Evolutionary conservation across 1,140 invertebrate species (phyloP).

Genomic region (Babylonia areolata): DNA sequence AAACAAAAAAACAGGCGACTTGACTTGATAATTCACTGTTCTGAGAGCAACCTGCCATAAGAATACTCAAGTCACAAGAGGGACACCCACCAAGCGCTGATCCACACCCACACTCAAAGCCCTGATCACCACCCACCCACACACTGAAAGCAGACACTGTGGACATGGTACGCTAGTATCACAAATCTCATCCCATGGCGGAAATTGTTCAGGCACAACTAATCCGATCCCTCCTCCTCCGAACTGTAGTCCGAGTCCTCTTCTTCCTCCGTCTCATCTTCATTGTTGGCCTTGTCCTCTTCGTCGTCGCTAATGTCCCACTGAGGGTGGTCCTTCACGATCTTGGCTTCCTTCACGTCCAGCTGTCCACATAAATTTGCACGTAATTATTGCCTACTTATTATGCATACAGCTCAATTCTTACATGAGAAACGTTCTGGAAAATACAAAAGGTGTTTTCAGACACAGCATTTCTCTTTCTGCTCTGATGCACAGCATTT

Average conservation of each 20-base stretch:
- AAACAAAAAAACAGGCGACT: too few species aligned
- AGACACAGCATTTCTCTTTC: too few species aligned
- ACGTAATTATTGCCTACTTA: too few species aligned
- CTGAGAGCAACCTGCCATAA: too few species aligned
- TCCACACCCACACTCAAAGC: neutral
- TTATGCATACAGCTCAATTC: too few species aligned
- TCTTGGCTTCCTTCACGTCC: conserved; percentile 96
- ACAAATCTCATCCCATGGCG: neutral
- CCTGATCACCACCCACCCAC: conserved; percentile 7
- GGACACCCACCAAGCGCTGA: neutral
- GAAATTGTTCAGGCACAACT: neutral
- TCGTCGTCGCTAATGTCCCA: conserved; percentile 97
- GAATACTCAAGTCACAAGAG: neutral
- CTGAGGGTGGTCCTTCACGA: conserved; percentile 93
- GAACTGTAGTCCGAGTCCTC: conserved; percentile 66
- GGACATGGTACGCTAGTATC: neutral
- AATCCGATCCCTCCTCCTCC: conserved; percentile 45
- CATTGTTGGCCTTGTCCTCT: conserved; percentile 83
- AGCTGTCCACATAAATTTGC: too few species aligned
- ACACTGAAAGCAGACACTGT: neutral
- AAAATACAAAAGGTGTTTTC: too few species aligned
- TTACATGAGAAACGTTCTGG: too few species aligned
- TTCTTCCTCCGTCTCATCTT: conserved; percentile 66
- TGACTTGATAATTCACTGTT: too few species aligned
- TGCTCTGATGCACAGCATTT: too few species aligned